phyloP scores from a whole-genome alignment of 2,797 vertebrate species.

The Eulemur rubriventer region DNA sequence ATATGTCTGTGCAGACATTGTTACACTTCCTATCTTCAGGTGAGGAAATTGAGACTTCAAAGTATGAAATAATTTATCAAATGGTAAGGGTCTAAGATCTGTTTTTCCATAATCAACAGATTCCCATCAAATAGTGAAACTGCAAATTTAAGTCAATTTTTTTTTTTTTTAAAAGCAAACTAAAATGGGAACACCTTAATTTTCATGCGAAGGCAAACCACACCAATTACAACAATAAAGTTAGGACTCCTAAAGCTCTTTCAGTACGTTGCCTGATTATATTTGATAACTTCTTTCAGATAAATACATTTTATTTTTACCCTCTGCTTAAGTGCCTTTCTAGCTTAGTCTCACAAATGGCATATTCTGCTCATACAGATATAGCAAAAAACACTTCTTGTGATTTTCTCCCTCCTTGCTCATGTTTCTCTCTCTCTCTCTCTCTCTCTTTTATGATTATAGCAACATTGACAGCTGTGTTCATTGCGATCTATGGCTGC shows the following conservation, averaged over 20 bases:
- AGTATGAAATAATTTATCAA: neutral
- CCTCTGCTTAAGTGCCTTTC: constrained; percentile 36
- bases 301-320: constrained; percentile 62
- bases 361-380: constrained; percentile 55
- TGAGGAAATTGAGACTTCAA: neutral
- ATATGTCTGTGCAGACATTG: neutral
- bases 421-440: neutral
- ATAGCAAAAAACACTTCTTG: constrained; percentile 61
- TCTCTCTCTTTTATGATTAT: constrained; percentile 69
- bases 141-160: neutral
- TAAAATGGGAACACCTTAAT: constrained; percentile 13
- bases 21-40: neutral
- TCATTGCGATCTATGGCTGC: constrained; percentile 77
- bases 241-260: constrained; percentile 32
- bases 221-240: constrained; percentile 11
- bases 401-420: constrained; percentile 51
- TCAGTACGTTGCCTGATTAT: constrained; percentile 47
- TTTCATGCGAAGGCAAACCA: constrained; percentile 38
- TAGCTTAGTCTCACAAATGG: constrained; percentile 54
- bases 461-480: constrained; percentile 71
- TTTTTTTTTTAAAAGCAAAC: neutral
- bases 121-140: neutral
- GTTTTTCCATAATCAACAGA: neutral
- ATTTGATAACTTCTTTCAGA: constrained; percentile 53
- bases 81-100: neutral